Percentiles rank a stretch among this genome's conserved stretches.
phyloP scores from a whole-genome alignment of 2,888 invertebrate genomes.

The Galeruca laticollis region DNA sequence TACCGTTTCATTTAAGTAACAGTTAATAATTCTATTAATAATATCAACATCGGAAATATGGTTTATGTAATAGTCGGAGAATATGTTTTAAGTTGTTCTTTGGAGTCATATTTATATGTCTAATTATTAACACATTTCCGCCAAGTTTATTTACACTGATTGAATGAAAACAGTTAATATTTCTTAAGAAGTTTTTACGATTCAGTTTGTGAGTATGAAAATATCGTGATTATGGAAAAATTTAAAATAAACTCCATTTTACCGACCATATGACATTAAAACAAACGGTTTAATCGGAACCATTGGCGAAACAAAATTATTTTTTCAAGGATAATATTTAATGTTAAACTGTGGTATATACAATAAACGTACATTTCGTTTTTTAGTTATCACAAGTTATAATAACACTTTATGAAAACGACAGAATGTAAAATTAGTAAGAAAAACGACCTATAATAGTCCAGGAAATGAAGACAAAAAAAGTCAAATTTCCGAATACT shows the following conservation, averaged over 20 bases:
- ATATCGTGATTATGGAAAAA: slow-evolving; percentile 52
- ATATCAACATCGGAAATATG: slow-evolving; percentile 56
- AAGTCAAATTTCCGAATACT: too few species aligned
- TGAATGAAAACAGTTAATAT: slow-evolving; percentile 56
- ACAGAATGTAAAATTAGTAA: too few species aligned
- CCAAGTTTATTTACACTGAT: slow-evolving; percentile 54
- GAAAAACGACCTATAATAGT: too few species aligned
- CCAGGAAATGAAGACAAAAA: too few species aligned
- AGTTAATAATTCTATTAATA: slow-evolving; percentile 52
- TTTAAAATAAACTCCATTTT: slow-evolving; percentile 55
- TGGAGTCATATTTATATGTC: slow-evolving; percentile 53
- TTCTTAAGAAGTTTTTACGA: slow-evolving; percentile 44
- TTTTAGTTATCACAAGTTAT: too few species aligned
- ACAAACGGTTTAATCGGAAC: slow-evolving; percentile 44
- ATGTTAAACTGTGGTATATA: neutral
- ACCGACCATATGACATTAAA: slow-evolving; percentile 57
- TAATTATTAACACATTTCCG: slow-evolving; percentile 53
- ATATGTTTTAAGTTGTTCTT: slow-evolving; percentile 44
- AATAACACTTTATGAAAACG: too few species aligned
- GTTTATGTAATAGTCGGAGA: slow-evolving; percentile 52
- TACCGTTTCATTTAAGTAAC: slow-evolving; percentile 52
- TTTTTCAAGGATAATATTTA: neutral
- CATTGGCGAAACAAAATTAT: slow-evolving; percentile 11
- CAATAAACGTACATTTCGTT: too few species aligned
- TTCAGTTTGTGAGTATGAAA: slow-evolving; percentile 41